Base-by-base conservation (phyloP, 2,888 invertebrate species). In the Torymus tubicola region DNA sequence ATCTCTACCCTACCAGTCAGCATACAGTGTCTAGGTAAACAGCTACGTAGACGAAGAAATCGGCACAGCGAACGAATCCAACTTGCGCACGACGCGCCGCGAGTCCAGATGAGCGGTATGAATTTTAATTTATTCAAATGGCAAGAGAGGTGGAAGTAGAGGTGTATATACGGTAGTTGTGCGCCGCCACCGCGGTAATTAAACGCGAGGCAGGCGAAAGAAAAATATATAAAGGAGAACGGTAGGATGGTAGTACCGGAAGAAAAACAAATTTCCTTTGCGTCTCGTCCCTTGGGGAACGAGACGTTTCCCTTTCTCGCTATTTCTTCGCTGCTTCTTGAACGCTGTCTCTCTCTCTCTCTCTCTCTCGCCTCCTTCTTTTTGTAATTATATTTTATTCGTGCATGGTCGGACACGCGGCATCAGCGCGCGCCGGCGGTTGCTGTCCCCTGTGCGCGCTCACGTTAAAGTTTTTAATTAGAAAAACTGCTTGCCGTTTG, bases 121-220 rank as follows among this genome's bases (percentile, higher is more conserved):
- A 80, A 80, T 76, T 71, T 76, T 80, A 76, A 80, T 80, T 80
- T 72, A 80, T 80, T 80, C 69, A 76, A 80, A 80, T 72, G 42
- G 53, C 13, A 50, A 16, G 42, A 58, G 14, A 52, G 50, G 50
- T 8, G 52, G 18, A 16, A n/a, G 24, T 4, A 8, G 42, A 42
- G 42, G 42, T 42, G 8, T 42, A 42, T 31, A 31, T 3, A 21
- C 2, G 21, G 2, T 21, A 21, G 21, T 2, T 2, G 13, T 14
- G 64, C 13, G 73, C 10, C 10, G 61, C 2, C 8, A 55, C 53
- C 52, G 4, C 52, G 71, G 71, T 76, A 80, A 80, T 80, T 80
- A 72, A 76, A 76, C 67, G 42, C 31, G 18, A 53, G 65, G 61
- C n/a, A 53, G 65, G 61, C n/a, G 57, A 64, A 73, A 64, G 58